Evolutionary conservation across 2,888 invertebrate species (phyloP), one percentile per base, ranked within the genome.

Genomic region (Vesta saturnalis): DNA sequence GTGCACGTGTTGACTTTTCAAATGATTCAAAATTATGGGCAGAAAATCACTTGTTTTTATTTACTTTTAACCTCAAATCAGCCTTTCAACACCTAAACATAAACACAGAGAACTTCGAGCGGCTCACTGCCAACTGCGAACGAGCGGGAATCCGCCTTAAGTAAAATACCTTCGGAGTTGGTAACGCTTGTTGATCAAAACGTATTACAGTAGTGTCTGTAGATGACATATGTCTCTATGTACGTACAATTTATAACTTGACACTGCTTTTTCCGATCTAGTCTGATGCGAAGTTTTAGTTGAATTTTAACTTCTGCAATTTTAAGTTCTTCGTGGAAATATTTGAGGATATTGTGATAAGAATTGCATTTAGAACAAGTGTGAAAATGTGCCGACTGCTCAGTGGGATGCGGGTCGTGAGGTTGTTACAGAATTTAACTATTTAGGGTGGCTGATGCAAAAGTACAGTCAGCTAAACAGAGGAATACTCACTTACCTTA

Each of bases 401-500:
- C n/a, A n/a, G n/a, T n/a, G n/a, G 66, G 46, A 67, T 67, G 46
- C 55, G 57, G 39, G 67, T 52, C 56, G 66, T 65, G 52, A 69
- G 65, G 54, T 71, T 60, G n/a, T 65, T 66, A 58, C 65, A 62
- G 16, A 68, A 69, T 14, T 63, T 46, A 14, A 35, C 8, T 22
- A 46, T n/a, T 39, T 69, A 69, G 23, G 47, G 65, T 2, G 56
- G 66, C 39, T 22, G 14, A 35, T 69, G 69, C 10, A 58, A 56
- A 47, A 64, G 62, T 16, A n/a, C n/a, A n/a, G n/a, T n/a, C n/a
- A n/a, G n/a, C n/a, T n/a, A n/a, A n/a, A n/a, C n/a, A n/a, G n/a
- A n/a, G n/a, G n/a, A n/a, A n/a, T n/a, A n/a, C n/a, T n/a, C n/a
- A n/a, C n/a, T n/a, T n/a, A n/a, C n/a, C n/a, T n/a, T n/a, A n/a